Evolutionary conservation across 2,888 invertebrate genomes (phyloP).

Genomic region (Ellobium chinense): DNA sequence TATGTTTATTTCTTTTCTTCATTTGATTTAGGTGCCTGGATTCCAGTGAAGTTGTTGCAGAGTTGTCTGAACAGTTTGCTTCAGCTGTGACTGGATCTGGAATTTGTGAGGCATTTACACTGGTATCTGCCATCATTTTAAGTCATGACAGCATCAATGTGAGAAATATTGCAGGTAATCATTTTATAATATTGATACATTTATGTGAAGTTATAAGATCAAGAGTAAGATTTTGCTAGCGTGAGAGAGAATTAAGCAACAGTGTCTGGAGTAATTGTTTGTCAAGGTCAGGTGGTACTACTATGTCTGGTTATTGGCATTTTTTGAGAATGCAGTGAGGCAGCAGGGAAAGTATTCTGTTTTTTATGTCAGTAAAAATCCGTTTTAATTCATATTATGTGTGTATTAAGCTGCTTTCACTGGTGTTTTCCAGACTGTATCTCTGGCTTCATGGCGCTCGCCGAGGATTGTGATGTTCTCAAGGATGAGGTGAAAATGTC

Average conservation of each 20-base stretch:
- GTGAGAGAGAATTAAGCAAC: no score
- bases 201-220: no score
- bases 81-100: constrained; percentile 1
- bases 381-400: no score
- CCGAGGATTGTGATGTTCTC: not conserved
- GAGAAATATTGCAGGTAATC: not conserved
- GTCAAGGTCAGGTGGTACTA: no score
- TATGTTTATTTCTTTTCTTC: no score
- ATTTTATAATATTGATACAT: not conserved
- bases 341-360: no score
- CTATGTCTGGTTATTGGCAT: no score
- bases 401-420: no score
- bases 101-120: constrained; percentile 20
- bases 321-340: no score
- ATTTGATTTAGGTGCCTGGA: not conserved
- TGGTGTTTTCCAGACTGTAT: constrained; percentile 21
- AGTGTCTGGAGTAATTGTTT: no score
- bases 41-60: not conserved
- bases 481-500: not conserved
- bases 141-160: constrained; percentile 8
- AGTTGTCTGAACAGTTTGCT: constrained; percentile 2
- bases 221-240: no score
- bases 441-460: constrained; percentile 16
- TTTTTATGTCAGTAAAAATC: not conserved
- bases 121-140: not conserved